Percentiles rank a stretch among this genome's conserved stretches.
Evolutionary conservation across 1,140 invertebrate species (phyloP).

Genomic region (Drosophila miranda): DNA sequence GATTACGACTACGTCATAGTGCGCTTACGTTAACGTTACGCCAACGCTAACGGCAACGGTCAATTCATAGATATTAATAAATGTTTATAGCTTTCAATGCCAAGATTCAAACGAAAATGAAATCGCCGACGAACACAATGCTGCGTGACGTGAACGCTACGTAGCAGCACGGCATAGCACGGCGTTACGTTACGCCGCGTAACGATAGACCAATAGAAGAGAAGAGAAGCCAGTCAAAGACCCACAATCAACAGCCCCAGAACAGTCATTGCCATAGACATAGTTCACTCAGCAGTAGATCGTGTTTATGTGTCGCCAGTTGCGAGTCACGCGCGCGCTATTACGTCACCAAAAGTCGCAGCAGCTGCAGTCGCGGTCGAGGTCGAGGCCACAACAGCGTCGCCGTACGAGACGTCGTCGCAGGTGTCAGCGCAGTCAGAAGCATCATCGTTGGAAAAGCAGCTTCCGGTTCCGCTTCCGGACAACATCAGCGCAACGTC

Average conservation of each 20-base stretch:
- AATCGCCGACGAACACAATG: constrained; percentile 77
- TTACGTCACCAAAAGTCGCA: constrained; percentile 30
- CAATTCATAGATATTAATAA: constrained; percentile 72
- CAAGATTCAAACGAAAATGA: constrained; percentile 80
- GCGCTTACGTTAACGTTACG: constrained; percentile 57
- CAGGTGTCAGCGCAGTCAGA: constrained; percentile 39
- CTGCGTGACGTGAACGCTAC: constrained; percentile 65
- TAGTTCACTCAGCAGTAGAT: not conserved
- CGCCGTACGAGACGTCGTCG: constrained; percentile 36
- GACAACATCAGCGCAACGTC: constrained; percentile 10
- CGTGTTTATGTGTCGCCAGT: constrained; percentile 56
- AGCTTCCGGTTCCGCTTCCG: not conserved
- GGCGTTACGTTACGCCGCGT: constrained; percentile 62
- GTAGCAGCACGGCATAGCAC: constrained; percentile 53
- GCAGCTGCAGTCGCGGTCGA: constrained; percentile 22
- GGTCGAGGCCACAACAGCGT: constrained; percentile 11
- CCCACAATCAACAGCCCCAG: constrained; percentile 2
- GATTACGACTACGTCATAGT: constrained; percentile 46
- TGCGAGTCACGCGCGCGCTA: constrained; percentile 39
- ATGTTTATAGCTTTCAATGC: constrained; percentile 77
- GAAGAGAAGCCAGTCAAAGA: constrained; percentile 13
- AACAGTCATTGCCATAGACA: constrained; percentile 7
- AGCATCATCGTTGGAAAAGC: constrained; percentile 65
- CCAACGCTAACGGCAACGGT: constrained; percentile 53
- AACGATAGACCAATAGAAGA: constrained; percentile 37